phyloP scores from a whole-genome alignment of 2,113 vertebrate genomes.

The Pardalotus punctatus region DNA sequence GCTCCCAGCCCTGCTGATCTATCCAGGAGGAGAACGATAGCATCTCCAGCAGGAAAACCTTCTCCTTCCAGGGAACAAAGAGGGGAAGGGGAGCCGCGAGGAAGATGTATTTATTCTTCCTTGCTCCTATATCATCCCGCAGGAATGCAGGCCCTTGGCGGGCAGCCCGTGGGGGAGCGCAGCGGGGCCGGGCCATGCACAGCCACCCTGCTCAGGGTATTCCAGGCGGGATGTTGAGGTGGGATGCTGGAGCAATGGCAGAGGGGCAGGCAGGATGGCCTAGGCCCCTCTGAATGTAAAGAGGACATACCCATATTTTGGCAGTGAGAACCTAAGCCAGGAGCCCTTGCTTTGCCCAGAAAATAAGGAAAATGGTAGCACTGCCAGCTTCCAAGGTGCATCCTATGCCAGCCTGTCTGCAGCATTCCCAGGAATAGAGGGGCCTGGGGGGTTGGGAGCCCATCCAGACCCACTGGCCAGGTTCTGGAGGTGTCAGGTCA shows the following conservation, averaged over 20 bases:
- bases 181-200: accelerated
- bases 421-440: neutral
- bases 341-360: neutral
- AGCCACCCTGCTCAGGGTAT: neutral
- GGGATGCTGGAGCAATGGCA: neutral
- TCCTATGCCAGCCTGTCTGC: neutral
- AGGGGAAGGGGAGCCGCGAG: conserved; percentile 35
- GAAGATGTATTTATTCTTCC: conserved; percentile 63
- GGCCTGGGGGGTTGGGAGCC: neutral
- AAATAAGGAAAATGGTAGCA: neutral
- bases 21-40: conserved; percentile 68
- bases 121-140: conserved; percentile 53
- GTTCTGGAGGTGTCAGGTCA: neutral
- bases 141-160: conserved; percentile 68
- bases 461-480: neutral
- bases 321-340: neutral
- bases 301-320: neutral
- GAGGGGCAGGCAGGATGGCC: neutral
- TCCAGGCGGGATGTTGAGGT: neutral
- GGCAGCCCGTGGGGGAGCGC: neutral
- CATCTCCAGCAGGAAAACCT: conserved; percentile 71
- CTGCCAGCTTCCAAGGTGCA: accelerated
- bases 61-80: conserved; percentile 69
- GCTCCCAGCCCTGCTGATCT: conserved; percentile 35
- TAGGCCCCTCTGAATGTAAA: accelerated